phyloP scores from a whole-genome alignment of 1,140 invertebrate genomes.

The Papilio aristodemus region DNA sequence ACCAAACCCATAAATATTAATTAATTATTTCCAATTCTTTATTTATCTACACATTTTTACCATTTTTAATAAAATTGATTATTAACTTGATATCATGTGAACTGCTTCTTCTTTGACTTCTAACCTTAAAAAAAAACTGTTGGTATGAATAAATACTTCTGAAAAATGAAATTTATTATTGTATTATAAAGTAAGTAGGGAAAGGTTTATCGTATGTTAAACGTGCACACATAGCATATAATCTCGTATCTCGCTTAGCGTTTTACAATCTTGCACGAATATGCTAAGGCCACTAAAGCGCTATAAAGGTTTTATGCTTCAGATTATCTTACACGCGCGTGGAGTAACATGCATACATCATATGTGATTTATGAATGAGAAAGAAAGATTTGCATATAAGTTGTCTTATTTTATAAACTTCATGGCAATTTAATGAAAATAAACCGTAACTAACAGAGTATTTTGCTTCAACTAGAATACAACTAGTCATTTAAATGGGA shows the following conservation, averaged over 20 bases:
- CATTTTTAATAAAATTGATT: no score
- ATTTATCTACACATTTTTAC: no score
- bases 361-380: neutral
- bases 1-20: no score
- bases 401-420: neutral
- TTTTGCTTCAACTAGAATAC: neutral
- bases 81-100: no score
- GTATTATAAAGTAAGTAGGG: neutral
- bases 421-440: neutral
- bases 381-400: neutral
- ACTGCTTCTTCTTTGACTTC: no score
- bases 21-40: no score
- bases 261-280: slow-evolving; percentile 21
- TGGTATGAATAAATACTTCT: no score
- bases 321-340: slow-evolving; percentile 5
- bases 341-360: slow-evolving; percentile 2
- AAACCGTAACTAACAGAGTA: neutral
- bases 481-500: no score
- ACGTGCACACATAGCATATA: neutral
- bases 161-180: neutral
- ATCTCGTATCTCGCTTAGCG: slow-evolving; percentile 20
- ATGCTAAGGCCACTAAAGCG: slow-evolving; percentile 3
- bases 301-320: slow-evolving; percentile 17
- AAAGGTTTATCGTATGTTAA: slow-evolving; percentile 2
- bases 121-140: no score